Evolutionary conservation across 2,113 vertebrate genomes (phyloP), one percentile per base, ranked within the genome.

Genomic region (Otocyon megalotis): DNA sequence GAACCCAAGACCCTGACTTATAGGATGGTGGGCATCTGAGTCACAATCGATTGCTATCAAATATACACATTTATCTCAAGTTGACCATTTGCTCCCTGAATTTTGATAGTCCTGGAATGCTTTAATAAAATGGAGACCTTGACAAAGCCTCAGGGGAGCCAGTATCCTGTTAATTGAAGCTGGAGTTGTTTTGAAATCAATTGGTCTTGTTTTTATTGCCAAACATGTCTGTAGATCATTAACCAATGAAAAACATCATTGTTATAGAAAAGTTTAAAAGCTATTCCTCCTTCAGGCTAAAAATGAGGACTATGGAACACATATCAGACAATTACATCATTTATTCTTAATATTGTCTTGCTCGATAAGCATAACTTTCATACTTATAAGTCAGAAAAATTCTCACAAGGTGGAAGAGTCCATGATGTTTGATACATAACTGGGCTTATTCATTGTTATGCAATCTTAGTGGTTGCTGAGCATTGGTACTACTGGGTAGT

Each of bases 191-290:
- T 97, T 94, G 6, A 96, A 98, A 97, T 97, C 87, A 97, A 43
- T 60, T 95, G 92, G 15, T 95, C 85, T 97, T 97, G 26, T 69
- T 98, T 97, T 95, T 86, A 72, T 96, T 96, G 93, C 86, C 48
- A 98, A 98, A 94, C 94, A 82, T 90, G 85, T 97, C 97, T 98
- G 94, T 85, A 98, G 96, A 85, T 97, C 83, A 98, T 98, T 98
- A 98, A 97, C 76, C 3, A 2, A 76, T 98, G 72, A 96, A 97
- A 97, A 97, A 97, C 85, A 95, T 65, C 76, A 90, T 97, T 98
- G 90, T 96, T 97, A 96, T 12, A 30, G 88, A 96, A 97, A 97
- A 96, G 43, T 88, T 94, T 53, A 93, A 98, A 98, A 80, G n/a
- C 72, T 84, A 88, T 97, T 98, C 72, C 53, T 97, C 54, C 96